Base-by-base conservation (phyloP, 2,113 vertebrate species). In the Terrapene triunguis region DNA sequence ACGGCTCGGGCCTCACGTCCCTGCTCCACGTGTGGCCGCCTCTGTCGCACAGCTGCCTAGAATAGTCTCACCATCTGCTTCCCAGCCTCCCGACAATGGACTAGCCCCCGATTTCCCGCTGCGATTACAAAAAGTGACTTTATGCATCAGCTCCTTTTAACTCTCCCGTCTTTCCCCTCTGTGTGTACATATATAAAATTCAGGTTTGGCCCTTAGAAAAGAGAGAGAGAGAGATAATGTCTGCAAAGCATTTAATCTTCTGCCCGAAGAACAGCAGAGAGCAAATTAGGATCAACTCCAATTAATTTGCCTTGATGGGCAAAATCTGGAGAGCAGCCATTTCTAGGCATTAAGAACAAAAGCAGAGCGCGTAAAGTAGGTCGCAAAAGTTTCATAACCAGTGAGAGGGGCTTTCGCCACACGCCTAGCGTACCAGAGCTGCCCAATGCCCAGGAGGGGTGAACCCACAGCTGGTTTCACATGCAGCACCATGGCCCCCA, bases 211-310 rank as follows among this genome's bases (percentile, higher is more conserved):
- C 96, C 92, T 87, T 53, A 19, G 79, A 27, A 50, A 93, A 92
- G 72, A 84, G 89, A 89, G 81, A 89, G 81, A 82, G 87, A 82
- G 87, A 95, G 97, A 98, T 98, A 97, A 98, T 98, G 97, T 90
- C 94, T 87, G 92, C 92, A 93, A 98, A 98, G 97, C 98, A 82
- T 95, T 98, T 98, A 98, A 98, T 98, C 98, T 98, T 94, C 95
- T 97, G 94, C 92, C 97, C 95, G 96, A 96, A 98, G 96, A 98
- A 97, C 81, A 97, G 95, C 97, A 97, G 97, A 98, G 96, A 98
- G 97, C 97, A 98, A 98, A 98, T 98, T 98, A 97, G 97, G 93
- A 97, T 97, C 95, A 89, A 97, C 90, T 98, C 96, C 98, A 97
- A 94, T 96, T 97, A 96, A 97, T 96, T 84, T 93, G 87, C 93